Base-by-base conservation (phyloP, 92 coral and sea anemone species). In the Blastomussa wellsi region DNA sequence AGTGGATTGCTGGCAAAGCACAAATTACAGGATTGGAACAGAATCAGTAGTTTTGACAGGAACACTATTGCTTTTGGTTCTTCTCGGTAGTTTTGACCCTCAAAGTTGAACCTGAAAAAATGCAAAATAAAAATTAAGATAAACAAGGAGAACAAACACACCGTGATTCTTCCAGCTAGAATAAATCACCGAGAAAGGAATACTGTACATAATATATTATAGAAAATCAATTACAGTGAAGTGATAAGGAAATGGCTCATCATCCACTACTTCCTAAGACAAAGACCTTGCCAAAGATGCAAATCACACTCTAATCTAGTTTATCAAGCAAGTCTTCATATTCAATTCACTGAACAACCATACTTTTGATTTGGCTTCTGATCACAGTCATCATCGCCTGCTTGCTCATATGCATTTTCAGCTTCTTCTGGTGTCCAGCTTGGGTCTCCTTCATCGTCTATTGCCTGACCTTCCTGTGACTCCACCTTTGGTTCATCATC, bases 351-450 rank as follows among this genome's bases (percentile, higher is more conserved):
- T n/a, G n/a, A n/a, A n/a, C n/a, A n/a, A n/a, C n/a, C 52, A 48
- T 77, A 77, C 81, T 74, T 83, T 83, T 49, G 77, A 72, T 72
- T 53, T 83, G 69, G 87, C 78, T 33, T 52, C 39, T 73, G 52
- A 29, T 73, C 74, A 55, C 86, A 47, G 59, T 75, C 64, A 75
- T 75, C 79, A n/a, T 75, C 62, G 13, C 62, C 62, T 44, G 36
- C 79, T 75, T 75, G 79, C 32, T 75, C 39, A 16, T 75, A 75
- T 28, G 80, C 79, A 83, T 49, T 59, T 36, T 83, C 86, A 51
- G 86, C 86, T 83, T 83, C 86, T 22, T 83, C 73, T 74, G 87
- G 81, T 84, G 81, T 84, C 87, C 87, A 83, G 79, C 73, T 80
- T 83, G 88, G 81, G 65, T 84, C 88, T 6, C 74, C 88, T 76